Base-by-base conservation (phyloP, 2,113 vertebrate species). In the Lamprologus tigripictilis region DNA sequence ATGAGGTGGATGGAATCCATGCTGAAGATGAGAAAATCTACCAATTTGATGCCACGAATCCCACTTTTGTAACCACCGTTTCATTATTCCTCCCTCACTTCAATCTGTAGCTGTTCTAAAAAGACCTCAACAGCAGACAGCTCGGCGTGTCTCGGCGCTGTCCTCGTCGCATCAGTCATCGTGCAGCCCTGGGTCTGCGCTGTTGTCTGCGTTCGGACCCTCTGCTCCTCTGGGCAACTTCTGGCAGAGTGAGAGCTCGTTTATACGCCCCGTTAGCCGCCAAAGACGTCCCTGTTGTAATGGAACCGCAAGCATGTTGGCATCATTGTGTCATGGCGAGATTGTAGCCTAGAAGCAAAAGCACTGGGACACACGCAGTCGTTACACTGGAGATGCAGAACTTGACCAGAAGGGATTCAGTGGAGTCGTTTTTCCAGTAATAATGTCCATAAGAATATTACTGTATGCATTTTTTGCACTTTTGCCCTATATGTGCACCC, bases 191-290 rank as follows among this genome's bases (percentile, higher is more conserved):
- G 16, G 45, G 26, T 78, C 82, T 23, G 12, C 3, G 8, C 63
- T 26, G 35, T 54, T 33, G 7, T 82, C 54, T 28, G 21, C 42
- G 49, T 58, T 49, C 1, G 2, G 31, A 11, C 80, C 54, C 45
- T 42, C 54, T 26, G 28, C 76, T 51, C 89, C 73, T 76, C 23
- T 53, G 61, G 78, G 81, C 84, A 16, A 63, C 53, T 45, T 87
- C 49, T 23, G 83, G 58, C 81, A 19, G 33, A 58, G 73, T 81
- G 76, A 88, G 73, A 89, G 57, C 35, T 87, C 84, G 10, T 91
- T 92, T 93, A 87, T 78, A 90, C 78, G 86, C 28, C 82, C 35
- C 16, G 86, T 91, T 90, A 87, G 82, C 79, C 57, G 55, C 42
- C 17, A 80, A 81, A 89, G 88, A 86, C 3, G 17, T 54, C 80